phyloP scores from a whole-genome alignment of 2,113 vertebrate genomes.

The Eleginops maclovinus region DNA sequence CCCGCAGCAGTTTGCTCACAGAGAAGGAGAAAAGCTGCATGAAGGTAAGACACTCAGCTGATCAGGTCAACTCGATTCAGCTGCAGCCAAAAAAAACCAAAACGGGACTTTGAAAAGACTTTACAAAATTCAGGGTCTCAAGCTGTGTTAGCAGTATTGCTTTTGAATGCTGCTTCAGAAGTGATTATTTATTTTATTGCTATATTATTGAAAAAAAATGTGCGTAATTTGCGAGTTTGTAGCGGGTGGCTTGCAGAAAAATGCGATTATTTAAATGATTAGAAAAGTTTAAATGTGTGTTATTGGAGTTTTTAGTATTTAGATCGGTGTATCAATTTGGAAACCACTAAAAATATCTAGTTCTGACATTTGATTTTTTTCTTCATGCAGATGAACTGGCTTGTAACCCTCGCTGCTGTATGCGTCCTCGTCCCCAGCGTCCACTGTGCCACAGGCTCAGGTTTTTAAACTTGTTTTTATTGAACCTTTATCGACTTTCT shows the following conservation, averaged over 20 bases:
- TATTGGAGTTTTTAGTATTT: background rate
- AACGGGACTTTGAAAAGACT: too few species aligned
- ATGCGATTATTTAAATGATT: too few species aligned
- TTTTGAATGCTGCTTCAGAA: too few species aligned
- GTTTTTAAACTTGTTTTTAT: background rate
- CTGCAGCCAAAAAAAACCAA: background rate
- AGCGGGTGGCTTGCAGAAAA: too few species aligned
- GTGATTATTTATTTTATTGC: background rate
- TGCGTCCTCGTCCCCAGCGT: conserved; percentile 11
- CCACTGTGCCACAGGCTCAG: background rate
- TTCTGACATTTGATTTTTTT: background rate
- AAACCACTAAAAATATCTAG: background rate
- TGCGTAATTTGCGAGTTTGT: background rate
- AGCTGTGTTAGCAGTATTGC: too few species aligned
- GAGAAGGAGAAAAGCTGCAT: conserved; percentile 1
- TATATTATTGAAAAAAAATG: too few species aligned
- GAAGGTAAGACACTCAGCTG: conserved; percentile 41
- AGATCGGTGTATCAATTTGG: background rate
- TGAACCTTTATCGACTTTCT: background rate
- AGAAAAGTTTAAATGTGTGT: too few species aligned
- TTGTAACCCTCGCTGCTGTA: conserved; percentile 20
- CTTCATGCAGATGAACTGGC: conserved; percentile 51
- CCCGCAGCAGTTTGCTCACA: background rate
- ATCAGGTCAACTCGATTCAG: background rate
- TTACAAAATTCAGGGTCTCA: background rate